phyloP scores from a whole-genome alignment of 2,888 invertebrate genomes.

The Cryptophagus acutangulus region DNA sequence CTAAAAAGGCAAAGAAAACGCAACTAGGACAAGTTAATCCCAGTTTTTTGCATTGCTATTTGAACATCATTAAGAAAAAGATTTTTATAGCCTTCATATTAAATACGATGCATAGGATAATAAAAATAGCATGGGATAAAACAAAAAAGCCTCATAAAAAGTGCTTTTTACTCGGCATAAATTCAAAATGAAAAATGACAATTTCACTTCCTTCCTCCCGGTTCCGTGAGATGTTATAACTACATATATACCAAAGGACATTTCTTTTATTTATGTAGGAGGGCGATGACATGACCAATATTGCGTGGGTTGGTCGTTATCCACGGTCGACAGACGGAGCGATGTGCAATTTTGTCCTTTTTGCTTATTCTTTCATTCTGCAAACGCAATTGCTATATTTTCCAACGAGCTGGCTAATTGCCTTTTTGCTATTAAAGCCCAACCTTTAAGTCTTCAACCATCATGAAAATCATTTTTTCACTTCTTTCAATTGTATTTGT shows the following conservation, averaged over 20 bases:
- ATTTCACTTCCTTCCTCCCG: slow-evolving; percentile 29
- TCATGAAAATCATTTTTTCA: too few species aligned
- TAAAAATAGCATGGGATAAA: too few species aligned
- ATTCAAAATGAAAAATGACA: slow-evolving; percentile 36
- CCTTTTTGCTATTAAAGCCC: slow-evolving; percentile 17
- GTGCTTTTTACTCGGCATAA: slow-evolving; percentile 34
- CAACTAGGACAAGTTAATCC: too few species aligned
- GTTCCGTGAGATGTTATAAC: slow-evolving; percentile 26
- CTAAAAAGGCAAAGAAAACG: too few species aligned
- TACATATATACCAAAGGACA: slow-evolving; percentile 14
- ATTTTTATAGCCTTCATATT: too few species aligned
- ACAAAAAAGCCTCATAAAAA: too few species aligned
- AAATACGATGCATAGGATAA: too few species aligned
- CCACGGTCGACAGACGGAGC: slow-evolving; percentile 27
- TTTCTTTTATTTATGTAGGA: slow-evolving; percentile 37
- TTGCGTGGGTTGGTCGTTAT: slow-evolving; percentile 38
- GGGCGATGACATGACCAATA: slow-evolving; percentile 43
- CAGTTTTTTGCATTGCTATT: too few species aligned
- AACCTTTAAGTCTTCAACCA: slow-evolving; percentile 8
- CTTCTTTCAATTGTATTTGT: slow-evolving; percentile 16
- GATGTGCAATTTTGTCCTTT: slow-evolving; percentile 17
- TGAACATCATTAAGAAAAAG: too few species aligned
- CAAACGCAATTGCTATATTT: slow-evolving; percentile 21
- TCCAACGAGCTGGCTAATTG: slow-evolving; percentile 25
- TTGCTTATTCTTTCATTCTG: slow-evolving; percentile 18